Evolutionary conservation across 2,888 invertebrate genomes (phyloP).

Genomic region (Mystacides longicornis): DNA sequence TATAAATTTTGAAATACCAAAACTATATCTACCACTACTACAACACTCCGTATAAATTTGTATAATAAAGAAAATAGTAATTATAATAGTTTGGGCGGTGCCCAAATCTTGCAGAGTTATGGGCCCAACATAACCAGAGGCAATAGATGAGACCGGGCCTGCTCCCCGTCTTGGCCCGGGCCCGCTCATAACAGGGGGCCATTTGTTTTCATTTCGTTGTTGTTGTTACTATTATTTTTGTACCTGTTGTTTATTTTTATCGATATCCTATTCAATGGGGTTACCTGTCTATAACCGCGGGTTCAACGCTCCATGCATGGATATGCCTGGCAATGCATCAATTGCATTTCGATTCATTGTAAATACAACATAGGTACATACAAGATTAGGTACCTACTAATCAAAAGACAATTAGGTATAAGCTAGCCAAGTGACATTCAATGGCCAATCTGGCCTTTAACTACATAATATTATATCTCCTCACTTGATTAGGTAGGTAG

Average conservation of each 20-base stretch:
- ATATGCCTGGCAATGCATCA: background rate
- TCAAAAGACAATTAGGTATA: too few relatives aligned
- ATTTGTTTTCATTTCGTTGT: background rate
- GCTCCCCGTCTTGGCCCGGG: background rate
- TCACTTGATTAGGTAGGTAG: too few relatives aligned
- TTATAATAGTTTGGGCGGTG: slow-evolving; percentile 1
- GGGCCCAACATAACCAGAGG: background rate
- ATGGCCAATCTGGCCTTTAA: too few relatives aligned
- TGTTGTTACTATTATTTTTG: background rate
- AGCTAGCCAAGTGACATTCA: too few relatives aligned
- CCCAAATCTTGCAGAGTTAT: background rate
- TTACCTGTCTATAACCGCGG: background rate
- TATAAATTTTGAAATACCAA: too few relatives aligned
- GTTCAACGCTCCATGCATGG: too few relatives aligned
- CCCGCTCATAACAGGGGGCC: background rate
- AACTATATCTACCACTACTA: too few relatives aligned
- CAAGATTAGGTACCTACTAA: too few relatives aligned
- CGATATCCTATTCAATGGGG: background rate
- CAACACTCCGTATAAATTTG: too few relatives aligned
- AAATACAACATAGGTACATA: background rate
- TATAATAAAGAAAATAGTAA: background rate
- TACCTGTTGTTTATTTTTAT: background rate
- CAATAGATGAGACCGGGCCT: background rate
- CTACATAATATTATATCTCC: too few relatives aligned
- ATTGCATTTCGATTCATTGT: background rate